phyloP scores from a whole-genome alignment of 2,888 invertebrate genomes.

The Dicyrtomina minuta region DNA sequence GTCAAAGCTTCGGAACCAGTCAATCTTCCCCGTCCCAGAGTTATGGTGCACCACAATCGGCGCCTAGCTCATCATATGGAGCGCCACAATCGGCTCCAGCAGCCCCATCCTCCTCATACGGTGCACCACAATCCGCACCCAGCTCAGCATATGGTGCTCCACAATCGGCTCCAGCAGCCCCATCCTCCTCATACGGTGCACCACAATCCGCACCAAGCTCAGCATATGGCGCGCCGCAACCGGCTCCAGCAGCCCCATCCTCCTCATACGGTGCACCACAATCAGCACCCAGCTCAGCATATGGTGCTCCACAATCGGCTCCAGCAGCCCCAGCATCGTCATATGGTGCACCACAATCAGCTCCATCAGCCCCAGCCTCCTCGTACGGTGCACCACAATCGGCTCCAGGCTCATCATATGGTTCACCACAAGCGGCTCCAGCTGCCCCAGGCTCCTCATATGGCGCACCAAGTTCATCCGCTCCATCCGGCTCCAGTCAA shows the following conservation, averaged over 20 bases:
- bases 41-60: no score
- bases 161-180: not conserved
- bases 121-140: not conserved
- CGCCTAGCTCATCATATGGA: not conserved
- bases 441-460: not conserved
- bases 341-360: constrained; percentile 1
- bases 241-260: constrained; percentile 2
- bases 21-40: not conserved
- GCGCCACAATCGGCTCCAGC: no score
- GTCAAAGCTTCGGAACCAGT: not conserved
- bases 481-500: not conserved
- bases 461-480: constrained; percentile 1
- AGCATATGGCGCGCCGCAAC: not conserved
- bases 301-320: not conserved
- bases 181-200: not conserved
- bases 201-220: not conserved
- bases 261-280: not conserved
- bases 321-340: not conserved
- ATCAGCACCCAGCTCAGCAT: not conserved
- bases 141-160: not conserved
- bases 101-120: not conserved
- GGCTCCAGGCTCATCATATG: constrained; percentile 1
- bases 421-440: not conserved
- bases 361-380: not conserved
- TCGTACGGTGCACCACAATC: not conserved